These are phyloP conservation scores for Haliclona indistincta DNA, from an alignment of 37 sponge, comb jelly and placozoan species.

Conservation along the genomic window DNA sequence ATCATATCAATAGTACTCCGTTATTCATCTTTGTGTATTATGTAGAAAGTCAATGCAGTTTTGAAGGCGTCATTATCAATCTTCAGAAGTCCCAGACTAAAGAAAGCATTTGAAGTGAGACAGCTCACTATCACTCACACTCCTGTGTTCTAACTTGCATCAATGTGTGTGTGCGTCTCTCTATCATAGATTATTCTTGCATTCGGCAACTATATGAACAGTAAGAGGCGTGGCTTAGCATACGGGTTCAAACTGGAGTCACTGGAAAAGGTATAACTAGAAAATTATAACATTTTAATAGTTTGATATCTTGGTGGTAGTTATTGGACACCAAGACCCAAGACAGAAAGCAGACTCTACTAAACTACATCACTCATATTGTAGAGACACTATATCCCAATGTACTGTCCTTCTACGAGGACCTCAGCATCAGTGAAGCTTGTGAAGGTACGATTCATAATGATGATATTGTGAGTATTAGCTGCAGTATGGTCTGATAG, in stretches of 20 bases:
- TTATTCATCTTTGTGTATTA: no score
- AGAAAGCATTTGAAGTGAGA: constrained; percentile 79
- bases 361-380: constrained; percentile 71
- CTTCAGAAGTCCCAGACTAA: constrained; percentile 66
- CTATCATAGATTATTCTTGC: constrained; percentile 87
- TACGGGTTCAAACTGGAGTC: constrained; percentile 83
- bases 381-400: constrained; percentile 76
- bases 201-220: constrained; percentile 95
- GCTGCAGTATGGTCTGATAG: no score
- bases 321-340: constrained; percentile 57
- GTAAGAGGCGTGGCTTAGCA: constrained; percentile 71
- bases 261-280: constrained; percentile 53
- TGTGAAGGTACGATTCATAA: constrained; percentile 34
- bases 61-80: constrained; percentile 71
- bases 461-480: no score
- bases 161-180: neutral
- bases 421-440: constrained; percentile 62
- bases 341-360: constrained; percentile 67
- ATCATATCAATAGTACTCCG: no score
- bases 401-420: constrained; percentile 68
- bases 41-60: constrained; percentile 75
- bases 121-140: neutral
- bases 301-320: constrained; percentile 3
- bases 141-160: no score
- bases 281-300: neutral